Evolutionary conservation across 2,888 invertebrate genomes (phyloP).

Genomic region (Auanema sp.): DNA sequence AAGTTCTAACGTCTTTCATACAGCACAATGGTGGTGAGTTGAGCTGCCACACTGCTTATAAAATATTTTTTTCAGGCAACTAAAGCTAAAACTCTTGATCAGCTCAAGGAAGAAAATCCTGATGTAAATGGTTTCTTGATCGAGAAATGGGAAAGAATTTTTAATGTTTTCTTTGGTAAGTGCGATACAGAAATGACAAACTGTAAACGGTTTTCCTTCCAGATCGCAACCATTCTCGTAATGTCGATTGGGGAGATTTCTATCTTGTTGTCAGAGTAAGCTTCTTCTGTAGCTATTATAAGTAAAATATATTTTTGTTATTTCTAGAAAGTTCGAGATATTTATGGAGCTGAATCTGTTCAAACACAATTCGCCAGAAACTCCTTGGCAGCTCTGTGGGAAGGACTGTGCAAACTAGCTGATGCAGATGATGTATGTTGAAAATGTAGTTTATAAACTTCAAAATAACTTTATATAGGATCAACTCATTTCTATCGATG

Average conservation of each 20-base stretch:
- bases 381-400: conserved; percentile 58
- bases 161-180: conserved; percentile 61
- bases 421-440: conserved; percentile 45
- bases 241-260: conserved; percentile 62
- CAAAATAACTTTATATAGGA: conserved; percentile 24
- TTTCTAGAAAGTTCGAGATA: conserved; percentile 59
- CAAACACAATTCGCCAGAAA: conserved; percentile 56
- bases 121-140: conserved; percentile 58
- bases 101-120: conserved; percentile 46
- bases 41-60: too few relatives aligned
- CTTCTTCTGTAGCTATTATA: background rate
- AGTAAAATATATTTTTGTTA: background rate
- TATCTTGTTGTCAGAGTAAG: conserved; percentile 61
- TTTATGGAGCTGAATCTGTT: conserved; percentile 62
- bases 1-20: too few relatives aligned
- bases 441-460: background rate
- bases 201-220: conserved; percentile 17
- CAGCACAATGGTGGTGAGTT: too few relatives aligned
- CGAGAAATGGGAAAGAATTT: conserved; percentile 61
- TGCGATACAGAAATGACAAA: background rate
- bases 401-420: conserved; percentile 56
- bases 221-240: conserved; percentile 57
- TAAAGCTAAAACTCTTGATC: conserved; percentile 29
- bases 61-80: conserved; percentile 17
- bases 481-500: conserved; percentile 54